phyloP scores from a whole-genome alignment of 2,888 invertebrate genomes.

The Galerucella nymphaeae region DNA sequence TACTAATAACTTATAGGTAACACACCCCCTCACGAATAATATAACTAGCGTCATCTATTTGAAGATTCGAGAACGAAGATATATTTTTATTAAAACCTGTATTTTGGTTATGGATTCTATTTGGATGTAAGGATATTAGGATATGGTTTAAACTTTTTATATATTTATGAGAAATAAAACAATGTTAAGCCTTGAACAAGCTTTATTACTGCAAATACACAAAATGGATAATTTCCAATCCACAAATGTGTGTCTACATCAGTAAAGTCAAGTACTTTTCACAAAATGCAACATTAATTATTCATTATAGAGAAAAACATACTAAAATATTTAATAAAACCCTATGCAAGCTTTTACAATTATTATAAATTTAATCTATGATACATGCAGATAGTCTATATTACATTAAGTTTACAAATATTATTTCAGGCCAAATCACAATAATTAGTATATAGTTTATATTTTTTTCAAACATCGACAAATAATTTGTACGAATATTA shows the following conservation, averaged over 20 bases:
- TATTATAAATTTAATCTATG: slow-evolving; percentile 51
- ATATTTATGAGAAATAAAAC: slow-evolving; percentile 35
- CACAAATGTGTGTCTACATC: slow-evolving; percentile 49
- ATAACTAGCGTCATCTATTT: no score
- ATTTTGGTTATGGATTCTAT: no score
- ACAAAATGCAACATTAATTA: slow-evolving; percentile 63
- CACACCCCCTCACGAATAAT: no score
- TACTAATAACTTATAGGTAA: no score
- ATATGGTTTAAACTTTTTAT: no score
- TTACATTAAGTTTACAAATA: slow-evolving; percentile 61
- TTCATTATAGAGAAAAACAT: slow-evolving; percentile 61
- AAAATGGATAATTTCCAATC: slow-evolving; percentile 33
- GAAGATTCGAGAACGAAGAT: no score
- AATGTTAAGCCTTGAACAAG: slow-evolving; percentile 49
- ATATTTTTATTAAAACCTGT: no score
- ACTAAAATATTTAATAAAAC: slow-evolving; percentile 62
- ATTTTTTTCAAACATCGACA: slow-evolving; percentile 47
- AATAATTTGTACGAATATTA: slow-evolving; percentile 55
- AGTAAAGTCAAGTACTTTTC: slow-evolving; percentile 52
- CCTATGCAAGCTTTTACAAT: slow-evolving; percentile 63
- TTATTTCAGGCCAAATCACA: slow-evolving; percentile 61
- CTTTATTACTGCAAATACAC: slow-evolving; percentile 55
- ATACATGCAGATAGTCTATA: slow-evolving; percentile 60
- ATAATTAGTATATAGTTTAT: slow-evolving; percentile 56
- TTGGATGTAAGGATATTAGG: no score